phyloP scores from a whole-genome alignment of 2,113 vertebrate genomes.

The Larimichthys crocea region DNA sequence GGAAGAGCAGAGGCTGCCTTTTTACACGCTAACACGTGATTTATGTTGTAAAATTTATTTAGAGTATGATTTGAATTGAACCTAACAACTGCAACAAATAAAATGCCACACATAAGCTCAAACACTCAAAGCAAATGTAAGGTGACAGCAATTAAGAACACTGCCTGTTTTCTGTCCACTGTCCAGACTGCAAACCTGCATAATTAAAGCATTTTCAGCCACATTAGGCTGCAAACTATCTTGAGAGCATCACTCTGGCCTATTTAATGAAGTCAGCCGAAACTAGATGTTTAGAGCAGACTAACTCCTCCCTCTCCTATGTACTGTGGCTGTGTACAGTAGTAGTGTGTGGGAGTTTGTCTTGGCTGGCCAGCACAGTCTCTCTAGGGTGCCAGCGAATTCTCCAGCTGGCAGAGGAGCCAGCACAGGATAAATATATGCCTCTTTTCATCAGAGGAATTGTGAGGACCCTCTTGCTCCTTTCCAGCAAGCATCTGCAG shows the following conservation, averaged over 20 bases:
- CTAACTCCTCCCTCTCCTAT: conserved; percentile 9
- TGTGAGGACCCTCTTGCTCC: conserved; percentile 44
- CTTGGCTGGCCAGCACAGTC: conserved; percentile 42
- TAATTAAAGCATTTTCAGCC: conserved; percentile 34
- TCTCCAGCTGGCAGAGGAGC: conserved; percentile 53
- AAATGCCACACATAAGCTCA: background rate
- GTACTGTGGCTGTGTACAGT: conserved; percentile 43
- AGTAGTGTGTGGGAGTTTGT: conserved; percentile 71
- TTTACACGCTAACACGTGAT: conserved; percentile 19
- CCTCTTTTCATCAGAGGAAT: conserved; percentile 42
- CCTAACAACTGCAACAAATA: background rate
- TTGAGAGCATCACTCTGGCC: conserved; percentile 35
- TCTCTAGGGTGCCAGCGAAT: conserved; percentile 62
- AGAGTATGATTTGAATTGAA: background rate
- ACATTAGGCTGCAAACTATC: conserved; percentile 20
- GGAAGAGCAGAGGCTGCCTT: conserved; percentile 27
- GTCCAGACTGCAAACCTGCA: conserved; percentile 17
- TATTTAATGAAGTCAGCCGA: conserved; percentile 57
- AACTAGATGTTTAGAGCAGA: conserved; percentile 43
- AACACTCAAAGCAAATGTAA: conserved; percentile 9
- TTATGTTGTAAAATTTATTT: conserved; percentile 19
- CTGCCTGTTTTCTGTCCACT: conserved; percentile 14
- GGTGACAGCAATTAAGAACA: conserved; percentile 30
- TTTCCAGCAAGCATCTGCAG: conserved; percentile 13
- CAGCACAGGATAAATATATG: conserved; percentile 59